These are phyloP conservation scores for Lethrus apterus DNA, from an alignment of 1,140 invertebrate species.

Conservation along the genomic window DNA sequence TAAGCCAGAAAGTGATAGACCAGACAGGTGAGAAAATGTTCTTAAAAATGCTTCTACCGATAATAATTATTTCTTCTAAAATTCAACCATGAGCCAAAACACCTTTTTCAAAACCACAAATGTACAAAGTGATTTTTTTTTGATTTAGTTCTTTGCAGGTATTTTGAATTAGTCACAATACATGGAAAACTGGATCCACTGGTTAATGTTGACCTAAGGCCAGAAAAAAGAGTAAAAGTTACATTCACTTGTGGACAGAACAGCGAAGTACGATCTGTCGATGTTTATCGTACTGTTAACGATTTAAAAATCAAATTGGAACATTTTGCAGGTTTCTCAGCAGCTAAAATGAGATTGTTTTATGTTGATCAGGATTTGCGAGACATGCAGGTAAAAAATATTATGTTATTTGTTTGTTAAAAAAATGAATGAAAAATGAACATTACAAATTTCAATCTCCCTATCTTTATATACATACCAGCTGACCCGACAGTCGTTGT, in stretches of 20 bases:
- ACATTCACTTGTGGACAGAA: constrained; percentile 70
- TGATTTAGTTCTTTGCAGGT: constrained; percentile 59
- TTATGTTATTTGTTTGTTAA: background rate
- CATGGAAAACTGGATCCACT: constrained; percentile 83
- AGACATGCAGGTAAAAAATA: constrained; percentile 48
- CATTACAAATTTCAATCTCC: no score
- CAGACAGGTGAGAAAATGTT: constrained; percentile 55
- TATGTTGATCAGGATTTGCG: constrained; percentile 72
- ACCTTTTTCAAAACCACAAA: no score
- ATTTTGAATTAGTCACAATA: constrained; percentile 68
- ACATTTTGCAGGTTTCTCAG: constrained; percentile 68
- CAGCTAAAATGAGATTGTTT: constrained; percentile 75
- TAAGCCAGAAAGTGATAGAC: constrained; percentile 69
- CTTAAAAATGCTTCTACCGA: no score
- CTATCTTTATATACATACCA: no score
- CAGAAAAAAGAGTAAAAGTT: constrained; percentile 79
- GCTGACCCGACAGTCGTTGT: no score
- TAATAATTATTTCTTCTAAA: no score
- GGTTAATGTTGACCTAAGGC: constrained; percentile 76
- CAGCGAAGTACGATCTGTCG: constrained; percentile 64
- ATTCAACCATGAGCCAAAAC: no score
- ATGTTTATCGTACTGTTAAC: constrained; percentile 67
- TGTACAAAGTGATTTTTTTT: constrained; percentile 1
- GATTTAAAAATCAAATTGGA: constrained; percentile 76
- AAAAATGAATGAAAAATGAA: no score